Evolutionary conservation across 2,113 vertebrate species (phyloP).

Genomic region (Lanius ludovicianus): DNA sequence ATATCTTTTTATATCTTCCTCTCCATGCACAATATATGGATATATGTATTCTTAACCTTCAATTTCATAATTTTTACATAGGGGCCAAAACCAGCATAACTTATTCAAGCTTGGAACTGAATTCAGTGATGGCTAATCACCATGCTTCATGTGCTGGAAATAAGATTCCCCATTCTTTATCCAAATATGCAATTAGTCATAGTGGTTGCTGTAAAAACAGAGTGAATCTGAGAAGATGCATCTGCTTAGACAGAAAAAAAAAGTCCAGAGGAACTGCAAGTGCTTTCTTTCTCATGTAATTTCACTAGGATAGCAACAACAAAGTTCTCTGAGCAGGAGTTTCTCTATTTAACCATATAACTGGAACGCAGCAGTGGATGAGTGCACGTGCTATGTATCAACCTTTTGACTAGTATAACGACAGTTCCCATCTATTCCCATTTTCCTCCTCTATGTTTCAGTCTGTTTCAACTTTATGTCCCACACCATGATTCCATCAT

Average conservation of each 20-base stretch:
- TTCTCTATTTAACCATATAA: neutral
- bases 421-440: neutral
- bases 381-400: neutral
- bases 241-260: slow-evolving; percentile 13
- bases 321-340: neutral
- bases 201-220: slow-evolving; percentile 1
- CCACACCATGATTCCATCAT: neutral
- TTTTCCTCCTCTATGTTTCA: neutral
- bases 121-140: neutral
- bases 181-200: slow-evolving; percentile 45
- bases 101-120: neutral
- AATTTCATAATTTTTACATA: neutral
- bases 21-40: neutral
- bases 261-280: neutral
- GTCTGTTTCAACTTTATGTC: neutral
- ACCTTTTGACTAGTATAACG: neutral
- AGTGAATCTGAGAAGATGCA: slow-evolving; percentile 37
- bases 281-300: neutral
- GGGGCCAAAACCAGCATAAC: neutral
- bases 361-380: neutral
- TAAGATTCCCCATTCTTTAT: slow-evolving; percentile 4
- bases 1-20: neutral
- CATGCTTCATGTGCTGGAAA: neutral
- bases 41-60: neutral
- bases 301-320: neutral